phyloP scores from a whole-genome alignment of 2,888 invertebrate genomes.

The Chymomyza amoena region DNA sequence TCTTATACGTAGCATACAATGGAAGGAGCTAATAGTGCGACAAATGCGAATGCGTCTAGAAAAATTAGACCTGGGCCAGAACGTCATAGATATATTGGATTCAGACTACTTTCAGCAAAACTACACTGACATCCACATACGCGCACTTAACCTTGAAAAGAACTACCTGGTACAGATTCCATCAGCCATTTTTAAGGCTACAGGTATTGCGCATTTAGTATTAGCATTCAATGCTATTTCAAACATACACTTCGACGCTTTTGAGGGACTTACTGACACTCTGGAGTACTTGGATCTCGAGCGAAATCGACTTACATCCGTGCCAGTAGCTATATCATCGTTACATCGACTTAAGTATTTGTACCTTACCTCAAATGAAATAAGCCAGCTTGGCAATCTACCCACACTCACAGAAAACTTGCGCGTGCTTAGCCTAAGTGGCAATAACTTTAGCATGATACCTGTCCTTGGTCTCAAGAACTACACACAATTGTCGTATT shows the following conservation, averaged over 20 bases:
- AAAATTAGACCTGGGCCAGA: conserved; percentile 91
- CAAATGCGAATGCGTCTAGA: conserved; percentile 83
- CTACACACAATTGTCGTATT: conserved; percentile 88
- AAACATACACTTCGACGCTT: conserved; percentile 85
- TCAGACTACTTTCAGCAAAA: conserved; percentile 85
- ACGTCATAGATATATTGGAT: conserved; percentile 86
- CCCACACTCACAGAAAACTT: conserved; percentile 81
- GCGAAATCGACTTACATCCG: conserved; percentile 85
- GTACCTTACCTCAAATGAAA: conserved; percentile 89
- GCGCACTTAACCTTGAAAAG: conserved; percentile 89
- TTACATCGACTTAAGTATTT: conserved; percentile 87
- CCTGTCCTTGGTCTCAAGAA: conserved; percentile 85
- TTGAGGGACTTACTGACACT: conserved; percentile 85
- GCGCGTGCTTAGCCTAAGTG: conserved; percentile 88
- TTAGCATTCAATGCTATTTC: conserved; percentile 88
- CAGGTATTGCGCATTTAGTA: conserved; percentile 87
- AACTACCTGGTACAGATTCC: conserved; percentile 86
- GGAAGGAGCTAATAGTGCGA: conserved; percentile 64
- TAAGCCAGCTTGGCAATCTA: conserved; percentile 82
- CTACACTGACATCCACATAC: conserved; percentile 82
- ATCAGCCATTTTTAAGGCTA: conserved; percentile 83
- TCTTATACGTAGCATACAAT: conserved; percentile 72
- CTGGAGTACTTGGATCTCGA: conserved; percentile 91
- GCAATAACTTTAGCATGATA: conserved; percentile 87
- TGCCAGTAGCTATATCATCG: conserved; percentile 85